Evolutionary conservation across 2,888 invertebrate species (phyloP).

Genomic region (Tenthredo notha): DNA sequence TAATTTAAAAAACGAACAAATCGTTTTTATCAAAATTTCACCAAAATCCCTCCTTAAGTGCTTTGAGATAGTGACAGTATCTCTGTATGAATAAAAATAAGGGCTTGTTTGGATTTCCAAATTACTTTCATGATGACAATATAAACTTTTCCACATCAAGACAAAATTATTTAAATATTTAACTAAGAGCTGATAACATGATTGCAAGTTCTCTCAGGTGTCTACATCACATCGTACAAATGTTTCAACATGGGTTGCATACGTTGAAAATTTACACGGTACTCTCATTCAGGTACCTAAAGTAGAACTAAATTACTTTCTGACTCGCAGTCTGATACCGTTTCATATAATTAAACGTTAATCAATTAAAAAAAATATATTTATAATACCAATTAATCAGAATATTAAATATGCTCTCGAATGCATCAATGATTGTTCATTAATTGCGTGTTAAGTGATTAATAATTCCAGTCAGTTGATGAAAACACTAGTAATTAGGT

Average conservation of each 20-base stretch:
- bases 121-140: not conserved
- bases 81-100: not conserved
- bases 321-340: not conserved
- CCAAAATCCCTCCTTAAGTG: too few relatives aligned
- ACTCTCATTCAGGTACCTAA: not conserved
- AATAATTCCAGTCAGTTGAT: not conserved
- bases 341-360: not conserved
- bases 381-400: not conserved
- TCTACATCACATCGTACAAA: not conserved
- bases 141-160: not conserved
- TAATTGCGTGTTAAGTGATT: not conserved
- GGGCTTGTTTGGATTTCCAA: not conserved
- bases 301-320: not conserved
- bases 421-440: not conserved
- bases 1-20: too few relatives aligned
- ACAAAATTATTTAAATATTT: not conserved
- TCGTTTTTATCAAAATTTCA: too few relatives aligned
- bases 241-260: not conserved
- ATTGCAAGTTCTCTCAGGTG: not conserved
- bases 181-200: not conserved
- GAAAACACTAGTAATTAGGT: not conserved
- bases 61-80: not conserved
- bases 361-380: not conserved
- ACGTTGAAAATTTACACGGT: not conserved
- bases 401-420: not conserved